These are phyloP conservation scores for Ips nitidus DNA, from an alignment of 1,140 invertebrate genomes.

Conservation along the genomic window DNA sequence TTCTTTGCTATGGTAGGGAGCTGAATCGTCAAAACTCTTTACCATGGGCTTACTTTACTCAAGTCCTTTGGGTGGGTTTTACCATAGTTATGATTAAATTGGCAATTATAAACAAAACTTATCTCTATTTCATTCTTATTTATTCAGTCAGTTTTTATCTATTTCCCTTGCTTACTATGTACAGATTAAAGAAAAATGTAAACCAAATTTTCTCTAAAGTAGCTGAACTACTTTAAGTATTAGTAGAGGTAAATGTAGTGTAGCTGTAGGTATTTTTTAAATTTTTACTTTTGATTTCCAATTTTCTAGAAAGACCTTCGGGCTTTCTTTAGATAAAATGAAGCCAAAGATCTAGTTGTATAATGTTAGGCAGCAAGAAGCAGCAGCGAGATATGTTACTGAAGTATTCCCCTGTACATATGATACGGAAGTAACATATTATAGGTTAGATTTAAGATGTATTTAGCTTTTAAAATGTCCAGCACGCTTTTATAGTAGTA, in stretches of 20 bases:
- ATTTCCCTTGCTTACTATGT: conserved; percentile 1
- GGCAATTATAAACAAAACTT: neutral
- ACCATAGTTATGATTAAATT: neutral
- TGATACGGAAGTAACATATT: conserved; percentile 13
- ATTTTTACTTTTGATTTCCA: conserved; percentile 4
- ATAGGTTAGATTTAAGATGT: conserved; percentile 2
- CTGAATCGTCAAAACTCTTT: conserved; percentile 47
- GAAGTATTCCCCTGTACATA: conserved; percentile 9
- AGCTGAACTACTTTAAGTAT: neutral
- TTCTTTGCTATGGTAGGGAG: conserved; percentile 45
- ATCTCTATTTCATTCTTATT: neutral
- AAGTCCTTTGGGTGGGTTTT: conserved; percentile 58
- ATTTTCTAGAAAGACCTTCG: conserved; percentile 8
- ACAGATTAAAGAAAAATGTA: too few relatives aligned
- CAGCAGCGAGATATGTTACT: conserved; percentile 11
- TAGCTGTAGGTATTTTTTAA: neutral
- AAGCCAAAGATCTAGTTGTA: conserved; percentile 3
- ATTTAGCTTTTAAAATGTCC: too few relatives aligned
- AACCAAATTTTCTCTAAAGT: too few relatives aligned
- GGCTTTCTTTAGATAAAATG: conserved; percentile 9
- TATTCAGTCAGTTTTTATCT: neutral
- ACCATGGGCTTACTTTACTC: conserved; percentile 55
- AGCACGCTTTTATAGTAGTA: too few relatives aligned
- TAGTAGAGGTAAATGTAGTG: neutral
- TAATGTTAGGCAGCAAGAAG: conserved; percentile 15